Evolutionary conservation across 2,797 vertebrate genomes (phyloP), one percentile per base, ranked within the genome.

Genomic region (Eupleurogrammus muticus): DNA sequence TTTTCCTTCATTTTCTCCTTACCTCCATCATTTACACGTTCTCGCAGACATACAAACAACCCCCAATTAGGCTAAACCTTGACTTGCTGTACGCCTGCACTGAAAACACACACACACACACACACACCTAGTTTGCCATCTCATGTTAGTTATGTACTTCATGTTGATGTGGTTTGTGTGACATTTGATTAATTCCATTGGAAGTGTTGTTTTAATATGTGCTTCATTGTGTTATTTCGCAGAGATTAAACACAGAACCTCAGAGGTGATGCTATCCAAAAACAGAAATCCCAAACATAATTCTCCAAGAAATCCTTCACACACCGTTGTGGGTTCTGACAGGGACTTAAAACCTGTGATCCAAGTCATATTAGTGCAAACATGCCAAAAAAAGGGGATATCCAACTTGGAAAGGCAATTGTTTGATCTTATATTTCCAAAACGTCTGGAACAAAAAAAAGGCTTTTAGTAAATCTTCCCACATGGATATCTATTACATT

Each of bases 41-140:
- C 78, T 79, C 80, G 53, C 84, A 91, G 90, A 91, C 87, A 79
- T 85, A 91, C 91, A 94, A 93, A 94, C 93, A 93, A 92, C 90
- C 87, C 83, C 83, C 88, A 93, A 92, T 93, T 91, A 92, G 85
- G 71, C 74, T 86, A 89, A n/a, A 73, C 87, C 85, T 90, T 88
- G 92, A 90, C 83, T 91, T 63, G 73, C 73, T 36, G 35, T 36
- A 44, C 28, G 28, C 28, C 28, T 28, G 28, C 6, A 28, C 28
- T n/a, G n/a, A n/a, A n/a, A n/a, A 28, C 28, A 70, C 62, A 59
- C 3, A 35, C 63, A 44, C 16, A 40, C 36, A 61, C 16, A 55
- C 36, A 21, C 32, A 42, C 5, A 59, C 58, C 40, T 61, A 62
- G 69, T 1, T 50, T 48, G 46, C 19, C 65, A 79, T 62, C 49